A percentile compares a stretch with the other conserved stretches of the same genome.
Evolutionary conservation across 2,113 vertebrate species (phyloP).

Genomic region (Sus scrofa): T2T-Sscrofa CM000822.6:69689001-69689500

Average conservation of each 20-base stretch:
- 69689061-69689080: not conserved
- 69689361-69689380: not conserved
- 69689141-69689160: not conserved
- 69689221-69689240: fast-evolving
- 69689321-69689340: not conserved
- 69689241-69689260: fast-evolving
- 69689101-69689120: not conserved
- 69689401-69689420: not conserved
- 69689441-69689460: too few species aligned
- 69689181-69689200: not conserved
- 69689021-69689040: not conserved
- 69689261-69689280: not conserved
- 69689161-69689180: not conserved
- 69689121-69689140: not conserved
- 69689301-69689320: not conserved
- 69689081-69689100: not conserved
- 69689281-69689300: not conserved
- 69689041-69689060: not conserved
- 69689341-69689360: not conserved
- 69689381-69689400: fast-evolving
- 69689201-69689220: not conserved
- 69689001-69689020: not conserved
- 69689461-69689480: not conserved
- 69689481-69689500: not conserved
- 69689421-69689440: not conserved